Percentiles rank a stretch among this genome's conserved stretches.
Conservation (phyloP, 2,113 vertebrate species). For the Sander lucioperca region DNA sequence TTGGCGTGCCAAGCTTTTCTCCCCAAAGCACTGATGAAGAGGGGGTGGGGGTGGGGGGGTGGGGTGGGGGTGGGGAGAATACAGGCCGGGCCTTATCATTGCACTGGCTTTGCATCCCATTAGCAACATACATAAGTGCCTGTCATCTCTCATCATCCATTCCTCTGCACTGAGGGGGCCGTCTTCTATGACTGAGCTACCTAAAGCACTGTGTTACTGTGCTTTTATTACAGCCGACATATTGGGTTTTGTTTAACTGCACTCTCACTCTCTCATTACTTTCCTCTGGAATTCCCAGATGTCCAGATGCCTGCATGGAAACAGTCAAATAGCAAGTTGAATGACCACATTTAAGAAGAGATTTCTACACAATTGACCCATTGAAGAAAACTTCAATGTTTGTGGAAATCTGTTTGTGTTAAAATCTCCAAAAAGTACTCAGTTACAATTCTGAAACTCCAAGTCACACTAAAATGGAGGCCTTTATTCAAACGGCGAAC, state of each 20-base stretch:
- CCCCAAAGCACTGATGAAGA: slow-evolving; percentile 51
- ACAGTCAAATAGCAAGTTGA: slow-evolving; percentile 25
- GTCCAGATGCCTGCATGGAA: slow-evolving; percentile 15
- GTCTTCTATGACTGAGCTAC: slow-evolving; percentile 40
- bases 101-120: slow-evolving; percentile 58
- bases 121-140: slow-evolving; percentile 50
- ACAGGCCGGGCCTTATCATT: slow-evolving; percentile 43
- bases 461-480: slow-evolving; percentile 52
- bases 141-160: slow-evolving; percentile 65
- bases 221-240: slow-evolving; percentile 51
- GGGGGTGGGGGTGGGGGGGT: background rate
- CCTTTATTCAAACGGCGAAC: slow-evolving; percentile 60
- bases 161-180: slow-evolving; percentile 20
- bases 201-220: slow-evolving; percentile 32
- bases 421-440: slow-evolving; percentile 52
- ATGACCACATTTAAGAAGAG: slow-evolving; percentile 5
- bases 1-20: slow-evolving; percentile 61
- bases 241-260: slow-evolving; percentile 44
- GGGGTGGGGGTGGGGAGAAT: background rate
- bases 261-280: slow-evolving; percentile 40
- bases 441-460: slow-evolving; percentile 46
- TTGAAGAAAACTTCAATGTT: slow-evolving; percentile 42
- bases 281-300: slow-evolving; percentile 43
- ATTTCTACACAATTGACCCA: slow-evolving; percentile 22
- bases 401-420: slow-evolving; percentile 49